Conservation (phyloP, 2,797 vertebrate genomes). For the Cygnus olor region DNA sequence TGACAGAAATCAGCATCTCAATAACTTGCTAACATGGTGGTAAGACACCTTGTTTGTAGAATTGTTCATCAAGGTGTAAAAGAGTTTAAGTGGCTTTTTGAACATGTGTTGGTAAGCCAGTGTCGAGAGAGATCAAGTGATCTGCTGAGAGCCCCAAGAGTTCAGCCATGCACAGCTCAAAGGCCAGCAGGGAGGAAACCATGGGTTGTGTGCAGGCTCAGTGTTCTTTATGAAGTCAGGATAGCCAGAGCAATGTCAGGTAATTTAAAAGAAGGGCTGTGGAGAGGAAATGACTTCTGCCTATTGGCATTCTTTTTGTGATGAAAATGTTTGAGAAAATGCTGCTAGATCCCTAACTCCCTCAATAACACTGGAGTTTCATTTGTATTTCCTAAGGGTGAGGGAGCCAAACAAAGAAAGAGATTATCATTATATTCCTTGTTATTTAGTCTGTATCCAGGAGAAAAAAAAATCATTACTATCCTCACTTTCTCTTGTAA, state of each 20-base stretch:
- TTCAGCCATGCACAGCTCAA: not conserved
- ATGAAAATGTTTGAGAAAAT: not conserved
- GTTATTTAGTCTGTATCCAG: not conserved
- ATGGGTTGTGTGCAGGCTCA: not conserved
- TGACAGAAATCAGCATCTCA: not conserved
- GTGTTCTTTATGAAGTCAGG: not conserved
- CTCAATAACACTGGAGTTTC: not conserved
- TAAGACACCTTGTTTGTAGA: not conserved
- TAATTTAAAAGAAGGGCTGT: not conserved
- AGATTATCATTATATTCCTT: not conserved
- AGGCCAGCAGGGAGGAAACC: not conserved
- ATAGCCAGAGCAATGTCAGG: accelerated
- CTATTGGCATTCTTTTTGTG: not conserved
- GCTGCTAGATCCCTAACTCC: not conserved
- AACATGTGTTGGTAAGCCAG: not conserved
- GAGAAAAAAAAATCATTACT: not conserved
- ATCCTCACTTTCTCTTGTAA: not conserved
- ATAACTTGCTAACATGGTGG: not conserved
- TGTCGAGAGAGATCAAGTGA: not conserved
- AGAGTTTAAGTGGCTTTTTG: not conserved
- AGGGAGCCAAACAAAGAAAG: not conserved
- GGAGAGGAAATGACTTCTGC: not conserved
- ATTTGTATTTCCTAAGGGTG: not conserved
- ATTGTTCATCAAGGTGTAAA: not conserved
- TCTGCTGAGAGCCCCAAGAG: not conserved